phyloP scores from a whole-genome alignment of 1,140 invertebrate genomes.

The Apis laboriosa region DNA sequence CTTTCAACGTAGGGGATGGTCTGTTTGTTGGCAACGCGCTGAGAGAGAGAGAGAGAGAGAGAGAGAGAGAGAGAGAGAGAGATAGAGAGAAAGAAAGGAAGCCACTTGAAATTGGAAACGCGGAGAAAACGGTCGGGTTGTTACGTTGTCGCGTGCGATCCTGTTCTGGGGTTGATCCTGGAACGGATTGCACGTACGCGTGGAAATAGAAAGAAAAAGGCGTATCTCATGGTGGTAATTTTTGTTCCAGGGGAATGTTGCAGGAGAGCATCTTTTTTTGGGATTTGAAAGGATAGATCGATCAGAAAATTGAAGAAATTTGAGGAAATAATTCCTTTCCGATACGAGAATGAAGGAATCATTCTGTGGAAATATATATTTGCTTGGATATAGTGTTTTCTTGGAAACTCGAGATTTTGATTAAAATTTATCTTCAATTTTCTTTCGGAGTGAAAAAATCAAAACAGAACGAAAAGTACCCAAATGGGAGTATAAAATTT shows the following conservation, averaged over 20 bases:
- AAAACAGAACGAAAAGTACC: neutral
- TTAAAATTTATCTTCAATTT: no score
- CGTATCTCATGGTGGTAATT: neutral
- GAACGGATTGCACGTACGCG: neutral
- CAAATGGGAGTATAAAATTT: no score
- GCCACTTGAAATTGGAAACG: conserved; percentile 42
- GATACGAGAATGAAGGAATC: no score
- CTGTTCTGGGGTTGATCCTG: neutral
- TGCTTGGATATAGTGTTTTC: no score
- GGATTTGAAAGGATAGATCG: neutral
- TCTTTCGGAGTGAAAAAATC: no score
- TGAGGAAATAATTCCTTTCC: no score
- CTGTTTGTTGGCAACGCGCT: conserved; percentile 32
- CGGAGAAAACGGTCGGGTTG: neutral
- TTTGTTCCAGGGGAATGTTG: neutral
- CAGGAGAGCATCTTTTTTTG: neutral
- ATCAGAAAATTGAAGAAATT: no score
- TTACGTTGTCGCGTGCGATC: conserved; percentile 1
- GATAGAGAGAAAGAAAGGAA: neutral
- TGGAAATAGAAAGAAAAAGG: neutral
- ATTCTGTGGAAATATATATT: no score
- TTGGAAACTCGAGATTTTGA: no score
- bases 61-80: neutral
- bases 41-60: neutral
- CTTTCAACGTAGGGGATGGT: conserved; percentile 2